phyloP scores from a whole-genome alignment of 2,113 vertebrate species.

The Cochlearius cochlearius region DNA sequence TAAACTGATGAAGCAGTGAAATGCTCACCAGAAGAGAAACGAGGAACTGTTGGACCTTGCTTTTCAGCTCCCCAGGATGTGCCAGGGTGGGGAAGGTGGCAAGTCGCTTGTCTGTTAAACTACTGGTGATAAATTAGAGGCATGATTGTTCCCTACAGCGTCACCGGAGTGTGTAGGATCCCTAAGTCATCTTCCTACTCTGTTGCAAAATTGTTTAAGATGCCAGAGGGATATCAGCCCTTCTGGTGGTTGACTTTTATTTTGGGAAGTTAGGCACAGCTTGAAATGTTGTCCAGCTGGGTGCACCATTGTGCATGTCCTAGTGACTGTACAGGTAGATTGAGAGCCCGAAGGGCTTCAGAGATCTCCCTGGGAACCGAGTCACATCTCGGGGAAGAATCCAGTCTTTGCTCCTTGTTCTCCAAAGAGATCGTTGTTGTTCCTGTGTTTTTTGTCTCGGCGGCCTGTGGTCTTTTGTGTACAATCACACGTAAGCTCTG shows the following conservation, averaged over 20 bases:
- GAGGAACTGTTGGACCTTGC: not conserved
- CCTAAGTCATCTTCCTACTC: not conserved
- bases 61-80: not conserved
- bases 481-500: not conserved
- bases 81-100: not conserved
- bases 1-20: not conserved
- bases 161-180: not conserved
- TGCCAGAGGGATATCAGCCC: not conserved
- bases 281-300: not conserved
- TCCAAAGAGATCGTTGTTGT: not conserved
- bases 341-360: not conserved
- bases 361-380: not conserved
- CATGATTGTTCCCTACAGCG: accelerated
- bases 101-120: not conserved
- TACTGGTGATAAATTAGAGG: not conserved
- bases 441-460: not conserved
- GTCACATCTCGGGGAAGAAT: not conserved
- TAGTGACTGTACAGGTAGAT: not conserved
- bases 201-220: not conserved
- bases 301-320: not conserved
- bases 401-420: not conserved
- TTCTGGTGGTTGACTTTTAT: not conserved
- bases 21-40: not conserved
- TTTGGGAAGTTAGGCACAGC: not conserved
- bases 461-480: not conserved